Base-by-base conservation (phyloP, 1,140 invertebrate genomes). In the Diorhabda carinulata region DNA sequence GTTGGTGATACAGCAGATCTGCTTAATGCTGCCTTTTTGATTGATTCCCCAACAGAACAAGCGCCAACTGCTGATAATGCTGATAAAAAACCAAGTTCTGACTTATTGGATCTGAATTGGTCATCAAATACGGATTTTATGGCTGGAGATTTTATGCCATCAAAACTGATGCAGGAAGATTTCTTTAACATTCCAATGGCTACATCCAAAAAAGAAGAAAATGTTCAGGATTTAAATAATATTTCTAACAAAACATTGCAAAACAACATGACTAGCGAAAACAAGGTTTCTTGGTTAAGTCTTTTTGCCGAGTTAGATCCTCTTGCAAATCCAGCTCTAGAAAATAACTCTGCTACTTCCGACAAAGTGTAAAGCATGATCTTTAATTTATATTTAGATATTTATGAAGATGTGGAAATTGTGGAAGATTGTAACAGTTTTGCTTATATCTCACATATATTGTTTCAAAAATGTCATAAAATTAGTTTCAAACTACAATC, bases 251-350 rank as follows among this genome's bases (percentile, higher is more conserved):
- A 68, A 47, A 56, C 43, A 56, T 43, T 10, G 10, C 4, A 45
- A 8, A 68, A 43, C 9, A 6, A 61, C 44, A 40, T 10, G 6
- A 71, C 70, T 64, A 61, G 62, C 66, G 62, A 72, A 2, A 66
- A 69, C 62, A 86, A 84, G 74, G 82, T 85, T 45, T 84, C 87
- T 8, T 98, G 96, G 96, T 89, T 96, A 73, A 93, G 94, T 80
- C 83, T 97, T 43, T 98, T 98, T 85, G 92, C 95, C 52, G 95
- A 98, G 81, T 80, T 98, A 47, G 95, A 98, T 85, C 95, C 95
- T 5, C 83, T 97, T 4, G 89, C 93, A 9, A 96, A 97, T 83
- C 85, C 86, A 42, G 85, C 88, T 68, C 66, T 70, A 41, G 70
- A 72, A 43, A 72, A 71, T 66, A 75, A 73, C 40, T 65, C 59